Base-by-base conservation (phyloP, 2,797 vertebrate species). In the Megalops cyprinoides region DNA sequence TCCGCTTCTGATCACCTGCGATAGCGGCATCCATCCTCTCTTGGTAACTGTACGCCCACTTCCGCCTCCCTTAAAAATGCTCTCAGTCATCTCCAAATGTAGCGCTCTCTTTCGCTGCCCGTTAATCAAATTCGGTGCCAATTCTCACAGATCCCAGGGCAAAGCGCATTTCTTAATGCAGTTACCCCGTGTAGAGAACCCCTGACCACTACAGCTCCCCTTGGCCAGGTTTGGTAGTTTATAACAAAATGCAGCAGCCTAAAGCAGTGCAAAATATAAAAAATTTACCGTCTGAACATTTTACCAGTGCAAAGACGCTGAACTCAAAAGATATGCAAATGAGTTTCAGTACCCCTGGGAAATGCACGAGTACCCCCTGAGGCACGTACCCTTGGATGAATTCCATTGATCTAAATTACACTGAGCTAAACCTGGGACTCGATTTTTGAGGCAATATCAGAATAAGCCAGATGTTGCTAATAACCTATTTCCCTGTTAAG, bases 401-500 rank as follows among this genome's bases (percentile, higher is more conserved):
- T 62, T 62, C 58, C n/a, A 62, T 7, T 10, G 0, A 31, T 31
- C 31, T 62, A 12, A 62, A 28, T 62, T 15, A 25, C 12, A 7
- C 25, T 12, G 51, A 14, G 8, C 25, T 31, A 28, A 62, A 15
- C 60, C 37, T 37, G 28, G 37, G 31, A 65, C 60, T 65, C 37
- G 31, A 65, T 65, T 65, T 65, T n/a, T 28, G 37, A 37, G 31
- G 60, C 34, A 65, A 65, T 34, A 34, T 3, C 31, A 4, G 60
- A 65, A 37, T 10, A 34, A 34, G 31, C 10, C 60, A 65, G 60
- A 65, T 65, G 60, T 7, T 65, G 10, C 60, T 31, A 37, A 65
- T 65, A 65, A 65, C 37, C 18, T 65, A 65, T 23, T 28, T 34
- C 60, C 60, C 37, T 65, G 60, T 65, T 62, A 65, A 65, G 37